Conservation (phyloP, 2,113 vertebrate species). For the Tenrec ecaudatus region DNA sequence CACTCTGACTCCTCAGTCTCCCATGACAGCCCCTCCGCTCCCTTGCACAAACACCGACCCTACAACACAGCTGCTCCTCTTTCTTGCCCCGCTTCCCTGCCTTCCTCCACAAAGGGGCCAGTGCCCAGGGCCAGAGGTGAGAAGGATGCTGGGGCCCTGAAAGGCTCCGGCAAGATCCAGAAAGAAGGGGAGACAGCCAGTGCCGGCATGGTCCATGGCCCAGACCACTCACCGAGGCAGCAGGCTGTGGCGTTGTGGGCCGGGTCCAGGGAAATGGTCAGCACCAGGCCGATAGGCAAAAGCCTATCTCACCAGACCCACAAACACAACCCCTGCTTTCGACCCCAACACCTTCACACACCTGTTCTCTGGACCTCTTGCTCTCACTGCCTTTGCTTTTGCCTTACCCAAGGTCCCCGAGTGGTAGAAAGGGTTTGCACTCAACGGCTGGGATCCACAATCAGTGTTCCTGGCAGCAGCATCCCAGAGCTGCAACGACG, state of each 20-base stretch:
- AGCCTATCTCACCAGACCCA: neutral
- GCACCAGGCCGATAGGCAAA: neutral
- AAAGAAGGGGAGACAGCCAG: neutral
- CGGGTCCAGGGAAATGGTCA: neutral
- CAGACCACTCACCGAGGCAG: neutral
- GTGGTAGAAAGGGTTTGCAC: neutral
- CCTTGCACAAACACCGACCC: neutral
- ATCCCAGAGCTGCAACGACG: too few species aligned
- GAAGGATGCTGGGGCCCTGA: neutral
- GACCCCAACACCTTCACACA: neutral
- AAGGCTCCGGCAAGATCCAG: neutral
- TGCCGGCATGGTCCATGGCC: neutral
- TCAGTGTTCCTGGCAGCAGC: too few species aligned
- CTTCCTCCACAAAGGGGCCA: constrained; percentile 5
- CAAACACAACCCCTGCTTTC: neutral
- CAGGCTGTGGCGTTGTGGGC: neutral
- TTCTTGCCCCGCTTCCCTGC: neutral
- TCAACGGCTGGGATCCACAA: too few species aligned
- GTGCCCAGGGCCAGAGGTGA: neutral
- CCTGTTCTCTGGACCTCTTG: neutral
- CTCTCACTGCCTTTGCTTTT: neutral
- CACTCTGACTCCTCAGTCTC: neutral
- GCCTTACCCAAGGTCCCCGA: neutral
- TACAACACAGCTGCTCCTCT: neutral
- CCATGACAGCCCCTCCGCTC: neutral